These are phyloP conservation scores for Buceros bicornis DNA, from an alignment of 2,797 vertebrate species.

Conservation along the genomic window DNA sequence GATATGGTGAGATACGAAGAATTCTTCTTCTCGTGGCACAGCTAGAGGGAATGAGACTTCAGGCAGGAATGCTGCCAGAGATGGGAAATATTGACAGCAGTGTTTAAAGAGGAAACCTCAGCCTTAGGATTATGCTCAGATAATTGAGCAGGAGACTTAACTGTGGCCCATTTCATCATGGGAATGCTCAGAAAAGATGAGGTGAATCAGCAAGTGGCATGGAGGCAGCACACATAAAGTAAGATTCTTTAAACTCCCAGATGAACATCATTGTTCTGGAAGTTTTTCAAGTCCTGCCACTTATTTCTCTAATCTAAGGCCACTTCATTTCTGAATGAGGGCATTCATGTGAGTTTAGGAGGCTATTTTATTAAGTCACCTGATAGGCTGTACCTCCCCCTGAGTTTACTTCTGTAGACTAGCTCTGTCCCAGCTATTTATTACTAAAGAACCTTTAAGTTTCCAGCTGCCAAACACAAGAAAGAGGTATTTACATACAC, in stretches of 20 bases:
- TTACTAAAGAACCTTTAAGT: neutral
- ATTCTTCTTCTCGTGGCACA: neutral
- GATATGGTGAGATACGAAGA: neutral
- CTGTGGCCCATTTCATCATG: neutral
- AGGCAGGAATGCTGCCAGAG: neutral
- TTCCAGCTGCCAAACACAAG: neutral
- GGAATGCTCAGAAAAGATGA: neutral
- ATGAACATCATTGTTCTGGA: neutral
- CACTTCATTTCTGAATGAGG: neutral
- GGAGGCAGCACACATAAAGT: neutral
- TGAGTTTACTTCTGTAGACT: neutral
- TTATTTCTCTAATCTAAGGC: neutral
- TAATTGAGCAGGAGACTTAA: neutral
- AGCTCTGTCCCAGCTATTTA: neutral
- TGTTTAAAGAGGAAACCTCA: neutral
- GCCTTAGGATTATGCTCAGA: neutral
- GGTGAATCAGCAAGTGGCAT: neutral
- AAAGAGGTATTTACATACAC: neutral
- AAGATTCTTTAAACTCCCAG: neutral
- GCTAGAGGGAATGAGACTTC: neutral
- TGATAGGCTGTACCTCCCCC: neutral
- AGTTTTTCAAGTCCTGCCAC: neutral
- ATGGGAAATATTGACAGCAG: neutral
- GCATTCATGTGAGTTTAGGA: neutral
- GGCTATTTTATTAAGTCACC: neutral